Base-by-base conservation (phyloP, 1,140 invertebrate species). In the Lerema accius region DNA sequence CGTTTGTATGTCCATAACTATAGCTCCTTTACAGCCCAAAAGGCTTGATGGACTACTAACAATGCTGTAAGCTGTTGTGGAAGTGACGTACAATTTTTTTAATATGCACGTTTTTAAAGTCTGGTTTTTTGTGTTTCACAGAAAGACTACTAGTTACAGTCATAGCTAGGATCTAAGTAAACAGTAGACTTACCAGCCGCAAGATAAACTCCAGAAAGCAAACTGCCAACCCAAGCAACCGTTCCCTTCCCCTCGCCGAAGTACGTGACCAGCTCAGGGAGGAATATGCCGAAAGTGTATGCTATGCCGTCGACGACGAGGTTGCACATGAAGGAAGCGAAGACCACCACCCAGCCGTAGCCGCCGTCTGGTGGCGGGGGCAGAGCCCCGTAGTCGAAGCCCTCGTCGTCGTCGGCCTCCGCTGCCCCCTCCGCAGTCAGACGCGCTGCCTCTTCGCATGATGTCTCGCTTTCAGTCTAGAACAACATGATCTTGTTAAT, bases 301-400 rank as follows among this genome's bases (percentile, higher is more conserved):
- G 97, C 96, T 32, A 98, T 97, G 64, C 98, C 98, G 84, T 99
- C 98, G n/a, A 99, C 97, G 66, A 99, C 96, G 91, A 99, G 95
- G 93, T 99, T 99, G 86, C 98, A 98, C 94, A 99, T 95, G 89
- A 99, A 99, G 5, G 97, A 98, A 42, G 97, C 97, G 73, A 98
- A 95, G 19, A 99, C 98, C 64, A 99, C 96, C 85, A 97, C 95
- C 97, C 97, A 98, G 19, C 97, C 97, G 90, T 96, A 98, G 15
- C 96, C 96, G 35, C 96, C 96, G 79, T 97, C 96, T 5, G 96
- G 96, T 9, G 96, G 95, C 46, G 96, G 95, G 11, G 96, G 96
- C 46, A 96, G 92, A 65, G 96, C 95, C 62, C 94, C 93, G 76
- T 95, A 95, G 76, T 95, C 94, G 87, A 93, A 94, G 0, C 94